Conservation (phyloP, 2,888 invertebrate species). For the Caenorhabditis sp. region DNA sequence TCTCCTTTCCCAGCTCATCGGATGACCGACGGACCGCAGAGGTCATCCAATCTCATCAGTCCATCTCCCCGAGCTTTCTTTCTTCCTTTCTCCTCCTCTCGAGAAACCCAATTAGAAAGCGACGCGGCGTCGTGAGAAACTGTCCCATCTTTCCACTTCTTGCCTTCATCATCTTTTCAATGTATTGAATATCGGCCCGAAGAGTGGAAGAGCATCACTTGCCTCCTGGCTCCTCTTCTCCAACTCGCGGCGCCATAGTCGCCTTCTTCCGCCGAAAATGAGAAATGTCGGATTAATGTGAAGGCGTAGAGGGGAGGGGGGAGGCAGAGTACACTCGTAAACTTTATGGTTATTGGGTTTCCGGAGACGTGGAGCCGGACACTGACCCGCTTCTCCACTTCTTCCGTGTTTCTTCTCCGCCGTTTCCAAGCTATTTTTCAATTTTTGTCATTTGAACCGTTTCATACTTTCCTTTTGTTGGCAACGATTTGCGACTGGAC, state of each 20-base stretch:
- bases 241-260: no score
- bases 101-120: conserved; percentile 63
- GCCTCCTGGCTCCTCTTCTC: no score
- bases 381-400: conserved; percentile 10
- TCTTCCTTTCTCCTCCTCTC: conserved; percentile 17
- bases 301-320: conserved; percentile 28
- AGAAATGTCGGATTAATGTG: conserved; percentile 54
- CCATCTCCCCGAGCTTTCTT: conserved; percentile 39
- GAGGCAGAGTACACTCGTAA: conserved; percentile 48
- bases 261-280: conserved; percentile 25
- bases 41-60: conserved; percentile 61
- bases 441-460: no score
- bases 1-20: conserved; percentile 20
- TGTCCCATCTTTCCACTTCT: conserved; percentile 22
- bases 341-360: conserved; percentile 61
- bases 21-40: conserved; percentile 29
- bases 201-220: conserved; percentile 8
- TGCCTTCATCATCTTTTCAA: conserved; percentile 46
- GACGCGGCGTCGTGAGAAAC: conserved; percentile 55
- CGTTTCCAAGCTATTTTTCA: neutral
- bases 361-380: conserved; percentile 26
- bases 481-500: no score
- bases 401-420: neutral
- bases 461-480: no score
- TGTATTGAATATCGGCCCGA: conserved; percentile 61